These are phyloP conservation scores for Gymnobelideus leadbeateri DNA, from an alignment of 2,113 vertebrate species.

Conservation along the genomic window DNA sequence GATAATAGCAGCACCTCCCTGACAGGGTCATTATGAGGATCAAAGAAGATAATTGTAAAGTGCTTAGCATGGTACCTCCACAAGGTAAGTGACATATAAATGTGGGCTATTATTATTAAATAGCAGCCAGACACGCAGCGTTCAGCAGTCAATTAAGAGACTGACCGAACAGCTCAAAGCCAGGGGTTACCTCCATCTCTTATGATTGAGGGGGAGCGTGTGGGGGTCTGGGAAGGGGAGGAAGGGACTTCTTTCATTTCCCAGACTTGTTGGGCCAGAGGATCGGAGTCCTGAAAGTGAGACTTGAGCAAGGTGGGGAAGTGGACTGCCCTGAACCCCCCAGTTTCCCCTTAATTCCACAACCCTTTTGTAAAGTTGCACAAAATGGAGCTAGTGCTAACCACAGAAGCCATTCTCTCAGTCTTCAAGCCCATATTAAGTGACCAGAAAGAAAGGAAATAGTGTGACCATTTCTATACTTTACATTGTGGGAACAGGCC, in stretches of 20 bases:
- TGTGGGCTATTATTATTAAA: not conserved
- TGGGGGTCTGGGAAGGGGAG: not conserved
- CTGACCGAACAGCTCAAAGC: not conserved
- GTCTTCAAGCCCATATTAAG: not conserved
- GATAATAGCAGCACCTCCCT: not conserved
- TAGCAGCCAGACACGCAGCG: not conserved
- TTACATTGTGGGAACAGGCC: not conserved
- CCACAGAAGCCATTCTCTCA: not conserved
- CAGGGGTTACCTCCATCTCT: not conserved
- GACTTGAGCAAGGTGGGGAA: not conserved
- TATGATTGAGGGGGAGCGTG: not conserved
- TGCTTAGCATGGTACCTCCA: not conserved
- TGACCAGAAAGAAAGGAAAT: not conserved
- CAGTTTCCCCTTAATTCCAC: not conserved
- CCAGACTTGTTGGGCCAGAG: not conserved
- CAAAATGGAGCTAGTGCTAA: not conserved
- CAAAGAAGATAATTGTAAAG: not conserved
- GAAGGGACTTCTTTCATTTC: not conserved
- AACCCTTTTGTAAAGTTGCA: not conserved
- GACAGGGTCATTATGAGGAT: not conserved
- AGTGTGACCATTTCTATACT: not conserved
- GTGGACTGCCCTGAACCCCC: not conserved
- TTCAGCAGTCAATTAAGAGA: not conserved
- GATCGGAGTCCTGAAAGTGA: not conserved
- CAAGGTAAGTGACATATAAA: not conserved